Percentiles rank a stretch among this genome's conserved stretches.
phyloP scores from a whole-genome alignment of 2,113 vertebrate species.

The Lepisosteus osseus region DNA sequence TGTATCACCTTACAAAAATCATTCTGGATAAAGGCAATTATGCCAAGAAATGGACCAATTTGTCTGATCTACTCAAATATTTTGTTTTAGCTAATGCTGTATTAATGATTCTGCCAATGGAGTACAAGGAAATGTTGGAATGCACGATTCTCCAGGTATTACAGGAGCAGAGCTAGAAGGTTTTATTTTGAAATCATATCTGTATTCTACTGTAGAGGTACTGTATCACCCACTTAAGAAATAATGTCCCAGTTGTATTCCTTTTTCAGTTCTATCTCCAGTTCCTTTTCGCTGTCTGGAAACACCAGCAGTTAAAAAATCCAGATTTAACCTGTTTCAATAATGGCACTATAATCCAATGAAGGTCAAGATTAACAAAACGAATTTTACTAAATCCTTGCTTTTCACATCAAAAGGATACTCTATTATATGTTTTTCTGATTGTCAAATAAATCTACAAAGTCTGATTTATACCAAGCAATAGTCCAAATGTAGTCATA shows the following conservation, averaged over 20 bases:
- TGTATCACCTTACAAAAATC: not conserved
- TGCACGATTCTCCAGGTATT: too few species aligned
- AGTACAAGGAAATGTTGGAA: not conserved
- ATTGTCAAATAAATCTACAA: too few species aligned
- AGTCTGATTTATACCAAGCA: too few species aligned
- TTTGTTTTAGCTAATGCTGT: not conserved
- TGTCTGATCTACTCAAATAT: not conserved
- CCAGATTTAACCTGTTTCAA: too few species aligned
- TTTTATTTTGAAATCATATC: not conserved
- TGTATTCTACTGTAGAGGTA: not conserved
- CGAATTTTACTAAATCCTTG: not conserved
- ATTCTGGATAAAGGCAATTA: not conserved
- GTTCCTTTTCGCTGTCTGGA: not conserved
- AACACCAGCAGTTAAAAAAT: too few species aligned
- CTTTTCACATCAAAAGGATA: not conserved
- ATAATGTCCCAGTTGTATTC: not conserved
- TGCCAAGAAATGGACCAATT: not conserved
- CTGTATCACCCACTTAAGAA: not conserved
- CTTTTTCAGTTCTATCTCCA: not conserved
- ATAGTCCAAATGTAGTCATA: too few species aligned
- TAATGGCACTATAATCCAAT: not conserved
- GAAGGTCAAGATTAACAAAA: constrained; percentile 6
- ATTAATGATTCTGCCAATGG: not conserved
- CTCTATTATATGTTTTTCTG: too few species aligned
- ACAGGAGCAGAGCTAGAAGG: too few species aligned